Base-by-base conservation (phyloP, 2,888 invertebrate genomes). In the Monoplex corrugatus region DNA sequence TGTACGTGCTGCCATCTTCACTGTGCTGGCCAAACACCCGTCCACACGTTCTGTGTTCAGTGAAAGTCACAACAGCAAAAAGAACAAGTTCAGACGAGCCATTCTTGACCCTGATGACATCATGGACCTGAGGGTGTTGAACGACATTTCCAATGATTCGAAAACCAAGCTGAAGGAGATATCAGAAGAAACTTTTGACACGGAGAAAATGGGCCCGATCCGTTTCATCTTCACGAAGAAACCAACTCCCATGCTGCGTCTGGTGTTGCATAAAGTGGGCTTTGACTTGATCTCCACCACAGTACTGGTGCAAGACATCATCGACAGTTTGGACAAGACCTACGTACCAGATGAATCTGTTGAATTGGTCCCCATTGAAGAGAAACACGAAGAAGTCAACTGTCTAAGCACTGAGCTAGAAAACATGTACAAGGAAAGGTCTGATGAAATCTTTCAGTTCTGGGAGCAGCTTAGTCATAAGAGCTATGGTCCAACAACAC, bases 141-240 rank as follows among this genome's bases (percentile, higher is more conserved):
- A 45, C 2, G 83, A 83, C n/a, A 44, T 68, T n/a, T 57, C 57
- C 23, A 50, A 87, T 3, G 43, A 32, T 23, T 40, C 57, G 32
- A 63, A 32, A 2, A 45, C 84, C 2, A 86, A 89, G n/a, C 44
- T 90, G 16, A 87, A 89, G 38, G 63, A 45, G 10, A 87, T 89
- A 13, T 89, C 89, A 10, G 87, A 86, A 45, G 89, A 91, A 84
- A 63, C 84, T 0, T 90, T 91, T 43, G 82, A 89, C 19, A 72
- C 86, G 5, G 83, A 90, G 72, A 88, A 32, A 38, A 63, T 87
- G 78, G 89, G 90, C 0, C 90, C 90, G 6, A 63, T 91, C 32
- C 83, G 91, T 23, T 90, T 91, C 84, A 87, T 91, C 45, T 86
- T 90, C 35, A 44, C 84, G 0, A 38, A 84, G 35, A 90, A 89